Evolutionary conservation across 1,140 invertebrate genomes (phyloP).

Genomic region (Drosophila orena): DNA sequence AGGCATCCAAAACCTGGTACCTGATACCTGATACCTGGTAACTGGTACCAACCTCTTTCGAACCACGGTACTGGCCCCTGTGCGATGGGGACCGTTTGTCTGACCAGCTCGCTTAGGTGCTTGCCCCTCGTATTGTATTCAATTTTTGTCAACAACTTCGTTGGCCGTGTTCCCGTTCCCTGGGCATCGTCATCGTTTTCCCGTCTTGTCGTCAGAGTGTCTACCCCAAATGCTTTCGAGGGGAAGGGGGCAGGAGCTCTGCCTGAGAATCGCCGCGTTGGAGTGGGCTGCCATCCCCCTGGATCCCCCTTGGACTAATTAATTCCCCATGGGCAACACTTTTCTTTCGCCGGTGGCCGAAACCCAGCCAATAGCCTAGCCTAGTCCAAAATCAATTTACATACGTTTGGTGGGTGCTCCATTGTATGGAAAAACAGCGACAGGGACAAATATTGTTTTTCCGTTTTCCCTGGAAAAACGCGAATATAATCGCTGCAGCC

Average conservation of each 20-base stretch:
- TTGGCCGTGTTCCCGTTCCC: constrained; percentile 17
- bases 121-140: constrained; percentile 68
- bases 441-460: constrained; percentile 39
- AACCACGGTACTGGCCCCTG: constrained; percentile 34
- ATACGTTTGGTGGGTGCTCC: constrained; percentile 33
- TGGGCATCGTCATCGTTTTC: constrained; percentile 13
- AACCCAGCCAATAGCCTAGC: constrained; percentile 38
- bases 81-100: constrained; percentile 26
- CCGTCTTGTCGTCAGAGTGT: constrained; percentile 63
- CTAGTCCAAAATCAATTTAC: constrained; percentile 55
- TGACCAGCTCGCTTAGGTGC: constrained; percentile 37
- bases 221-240: constrained; percentile 43
- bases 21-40: no score
- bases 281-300: constrained; percentile 1
- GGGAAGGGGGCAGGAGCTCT: not conserved
- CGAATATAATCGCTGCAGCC: constrained; percentile 40
- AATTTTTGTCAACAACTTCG: constrained; percentile 78
- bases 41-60: not conserved
- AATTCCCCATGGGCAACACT: constrained; percentile 81
- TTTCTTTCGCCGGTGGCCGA: constrained; percentile 32
- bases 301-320: constrained; percentile 65
- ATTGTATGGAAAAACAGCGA: constrained; percentile 45
- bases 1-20: not conserved
- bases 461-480: constrained; percentile 35
- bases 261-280: constrained; percentile 3